Evolutionary conservation across 1,140 invertebrate species (phyloP), one percentile per base, ranked within the genome.

Genomic region (Macrobrachium nipponense): DNA sequence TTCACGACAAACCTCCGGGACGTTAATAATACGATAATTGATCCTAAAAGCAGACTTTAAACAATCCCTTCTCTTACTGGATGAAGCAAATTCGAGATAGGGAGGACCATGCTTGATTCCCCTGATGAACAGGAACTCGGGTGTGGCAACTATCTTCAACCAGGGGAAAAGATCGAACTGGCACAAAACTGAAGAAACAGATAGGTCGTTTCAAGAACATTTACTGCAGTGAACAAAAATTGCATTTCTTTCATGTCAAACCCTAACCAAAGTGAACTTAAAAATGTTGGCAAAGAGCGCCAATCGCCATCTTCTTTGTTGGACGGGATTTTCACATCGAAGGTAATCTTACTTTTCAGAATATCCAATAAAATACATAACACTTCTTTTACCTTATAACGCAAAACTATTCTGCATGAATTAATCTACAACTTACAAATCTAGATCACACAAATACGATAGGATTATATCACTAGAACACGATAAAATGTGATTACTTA

Each of bases 271-370:
- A 51, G 18, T n/a, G 18, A 5, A 61, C 12, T 51, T 60, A 60
- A 66, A 66, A 80, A 15, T 44, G 27, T 58, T 36, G 18, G 44
- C 36, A 20, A 64, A 36, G 44, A 66, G 75, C 72, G 73, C 73
- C 72, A 77, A 70, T 61, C 43, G 83, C 83, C 77, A 86, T 73
- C 78, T 80, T 80, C 77, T 64, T 80, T 86, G 76, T 85, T 77
- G 73, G 84, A 86, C 78, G 84, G 84, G 84, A 86, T 86, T 86
- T 80, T 86, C 77, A 86, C 84, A 60, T 75, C 62, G 7, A 44
- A 60, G 15, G 44, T 77, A 17, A 61, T 27, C 36, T 59, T 86
- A 18, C 11, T 17, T 44, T 51, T 51, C 43, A 27, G 0, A 23
- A 61, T 86, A 86, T 86, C 84, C 44, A 20, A 14, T 15, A 75